Evolutionary conservation across 2,888 invertebrate genomes (phyloP).

Genomic region (Eucera pruinosa): DNA sequence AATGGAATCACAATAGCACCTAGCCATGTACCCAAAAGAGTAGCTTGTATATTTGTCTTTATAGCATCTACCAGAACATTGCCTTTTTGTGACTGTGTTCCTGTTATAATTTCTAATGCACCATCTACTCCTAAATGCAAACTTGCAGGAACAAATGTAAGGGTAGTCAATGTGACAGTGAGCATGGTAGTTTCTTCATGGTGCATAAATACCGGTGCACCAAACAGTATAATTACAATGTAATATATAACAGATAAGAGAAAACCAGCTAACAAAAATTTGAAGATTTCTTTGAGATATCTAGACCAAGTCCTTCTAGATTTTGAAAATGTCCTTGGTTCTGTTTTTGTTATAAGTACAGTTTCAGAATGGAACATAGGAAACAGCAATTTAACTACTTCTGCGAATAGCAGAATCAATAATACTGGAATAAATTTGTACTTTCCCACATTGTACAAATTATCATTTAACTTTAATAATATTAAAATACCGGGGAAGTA

Average conservation of each 20-base stretch:
- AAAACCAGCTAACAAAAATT: conserved; percentile 84
- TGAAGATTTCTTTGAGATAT: conserved; percentile 85
- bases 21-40: conserved; percentile 92
- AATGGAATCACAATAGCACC: conserved; percentile 94
- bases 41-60: conserved; percentile 86
- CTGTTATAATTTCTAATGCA: conserved; percentile 86
- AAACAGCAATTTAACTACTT: conserved; percentile 85
- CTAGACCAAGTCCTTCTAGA: conserved; percentile 84
- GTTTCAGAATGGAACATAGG: conserved; percentile 75
- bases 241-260: conserved; percentile 86
- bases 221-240: conserved; percentile 88
- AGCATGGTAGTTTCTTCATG: conserved; percentile 90
- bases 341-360: conserved; percentile 73
- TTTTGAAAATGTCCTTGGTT: conserved; percentile 81
- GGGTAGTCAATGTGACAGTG: conserved; percentile 86
- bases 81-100: conserved; percentile 84
- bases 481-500: conserved; percentile 87
- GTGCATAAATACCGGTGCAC: conserved; percentile 88
- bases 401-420: conserved; percentile 84
- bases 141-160: conserved; percentile 88
- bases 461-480: conserved; percentile 86
- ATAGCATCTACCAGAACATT: conserved; percentile 85
- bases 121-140: conserved; percentile 87
- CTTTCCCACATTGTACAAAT: conserved; percentile 87
- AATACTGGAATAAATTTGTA: conserved; percentile 84